Percentiles rank a stretch among this genome's conserved stretches.
Evolutionary conservation across 2,888 invertebrate species (phyloP).

Genomic region (Neocrepidodera transversa): DNA sequence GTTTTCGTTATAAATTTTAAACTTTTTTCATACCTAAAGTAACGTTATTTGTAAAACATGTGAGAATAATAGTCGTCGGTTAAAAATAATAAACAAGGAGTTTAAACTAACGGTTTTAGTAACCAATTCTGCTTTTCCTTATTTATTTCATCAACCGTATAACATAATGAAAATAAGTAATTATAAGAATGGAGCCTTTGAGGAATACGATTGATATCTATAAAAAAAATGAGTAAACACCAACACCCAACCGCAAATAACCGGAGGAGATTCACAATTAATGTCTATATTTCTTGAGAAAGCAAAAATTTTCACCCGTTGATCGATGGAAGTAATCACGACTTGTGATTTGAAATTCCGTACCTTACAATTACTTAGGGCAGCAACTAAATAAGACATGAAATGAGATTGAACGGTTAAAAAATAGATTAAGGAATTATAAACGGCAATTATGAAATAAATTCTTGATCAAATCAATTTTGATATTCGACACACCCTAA

Average conservation of each 20-base stretch:
- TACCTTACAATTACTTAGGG: slow-evolving; percentile 13
- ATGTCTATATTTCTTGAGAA: slow-evolving; percentile 19
- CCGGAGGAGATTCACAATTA: slow-evolving; percentile 10
- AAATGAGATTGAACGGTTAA: neutral
- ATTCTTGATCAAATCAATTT: no score
- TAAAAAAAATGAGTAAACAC: slow-evolving; percentile 15
- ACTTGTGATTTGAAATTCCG: slow-evolving; percentile 10
- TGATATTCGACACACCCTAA: no score
- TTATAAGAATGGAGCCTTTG: slow-evolving; percentile 1
- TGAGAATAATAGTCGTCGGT: no score
- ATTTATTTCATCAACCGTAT: no score
- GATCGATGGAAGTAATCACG: slow-evolving; percentile 17
- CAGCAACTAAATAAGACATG: slow-evolving; percentile 12
- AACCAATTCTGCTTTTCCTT: no score
- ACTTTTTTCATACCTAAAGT: slow-evolving; percentile 22
- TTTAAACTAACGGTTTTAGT: no score
- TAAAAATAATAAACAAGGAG: no score
- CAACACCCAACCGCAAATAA: slow-evolving; percentile 18
- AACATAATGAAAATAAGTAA: slow-evolving; percentile 13
- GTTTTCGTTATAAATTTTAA: slow-evolving; percentile 21
- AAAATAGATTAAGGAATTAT: slow-evolving; percentile 4
- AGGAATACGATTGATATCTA: slow-evolving; percentile 12
- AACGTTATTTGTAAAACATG: no score
- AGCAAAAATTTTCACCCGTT: slow-evolving; percentile 12
- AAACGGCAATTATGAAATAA: neutral